Conservation (phyloP, 1,140 invertebrate genomes). For the Cydia splendana region DNA sequence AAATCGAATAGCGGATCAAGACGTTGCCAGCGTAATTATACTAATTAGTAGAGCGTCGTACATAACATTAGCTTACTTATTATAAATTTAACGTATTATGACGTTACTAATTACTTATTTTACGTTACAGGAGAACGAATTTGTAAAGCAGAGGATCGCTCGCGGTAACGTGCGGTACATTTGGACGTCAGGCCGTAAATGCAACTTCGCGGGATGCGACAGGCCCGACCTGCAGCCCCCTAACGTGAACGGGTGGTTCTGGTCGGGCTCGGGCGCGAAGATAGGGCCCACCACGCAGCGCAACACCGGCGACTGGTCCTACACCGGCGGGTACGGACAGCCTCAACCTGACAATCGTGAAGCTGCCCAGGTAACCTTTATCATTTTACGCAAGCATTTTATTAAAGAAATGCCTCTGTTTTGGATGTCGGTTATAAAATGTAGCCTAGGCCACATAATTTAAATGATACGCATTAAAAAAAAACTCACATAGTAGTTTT, state of each 20-base stretch:
- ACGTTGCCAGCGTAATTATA: conserved; percentile 27
- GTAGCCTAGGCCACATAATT: no score
- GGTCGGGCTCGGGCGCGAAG: conserved; percentile 94
- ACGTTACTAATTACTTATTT: conserved; percentile 31
- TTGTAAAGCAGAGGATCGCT: conserved; percentile 91
- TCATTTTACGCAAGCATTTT: not conserved
- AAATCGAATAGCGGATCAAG: conserved; percentile 25
- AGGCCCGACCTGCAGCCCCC: conserved; percentile 91
- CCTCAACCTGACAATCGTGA: conserved; percentile 94
- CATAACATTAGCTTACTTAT: conserved; percentile 15
- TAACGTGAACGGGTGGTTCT: conserved; percentile 96
- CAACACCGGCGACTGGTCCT: conserved; percentile 93
- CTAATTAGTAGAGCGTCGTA: conserved; percentile 21
- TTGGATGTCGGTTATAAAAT: no score
- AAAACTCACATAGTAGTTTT: no score
- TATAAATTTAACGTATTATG: conserved; percentile 2
- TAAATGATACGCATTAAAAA: no score
- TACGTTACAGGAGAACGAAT: conserved; percentile 88
- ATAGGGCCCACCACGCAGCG: conserved; percentile 92
- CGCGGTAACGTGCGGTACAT: conserved; percentile 88
- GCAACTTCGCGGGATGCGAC: conserved; percentile 95
- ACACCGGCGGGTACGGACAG: conserved; percentile 91
- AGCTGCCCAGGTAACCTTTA: conserved; percentile 86
- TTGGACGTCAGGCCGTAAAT: conserved; percentile 95
- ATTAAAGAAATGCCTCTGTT: no score